These are phyloP conservation scores for Vulpes vulpes DNA, from an alignment of 2,113 vertebrate genomes.

Conservation along the genomic window DNA sequence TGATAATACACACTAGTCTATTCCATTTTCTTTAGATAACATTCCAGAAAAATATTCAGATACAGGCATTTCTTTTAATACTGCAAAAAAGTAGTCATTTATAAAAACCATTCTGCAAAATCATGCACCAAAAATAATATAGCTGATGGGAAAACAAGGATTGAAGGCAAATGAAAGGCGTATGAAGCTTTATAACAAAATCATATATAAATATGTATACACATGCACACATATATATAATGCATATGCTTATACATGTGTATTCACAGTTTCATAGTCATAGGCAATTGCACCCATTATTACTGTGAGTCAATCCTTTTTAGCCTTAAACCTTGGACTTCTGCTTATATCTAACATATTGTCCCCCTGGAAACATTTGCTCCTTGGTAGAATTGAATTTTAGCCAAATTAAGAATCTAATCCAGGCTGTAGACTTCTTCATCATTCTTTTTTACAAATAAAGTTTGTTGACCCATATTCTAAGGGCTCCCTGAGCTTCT, in stretches of 20 bases:
- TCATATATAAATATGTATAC: not conserved
- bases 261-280: not conserved
- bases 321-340: not conserved
- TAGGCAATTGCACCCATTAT: not conserved
- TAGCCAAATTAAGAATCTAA: not conserved
- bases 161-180: not conserved
- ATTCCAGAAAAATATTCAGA: not conserved
- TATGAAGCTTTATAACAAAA: not conserved
- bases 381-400: not conserved
- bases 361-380: not conserved
- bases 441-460: not conserved
- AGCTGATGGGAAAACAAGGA: not conserved
- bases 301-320: not conserved
- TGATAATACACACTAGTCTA: not conserved
- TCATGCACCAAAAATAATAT: not conserved
- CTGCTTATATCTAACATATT: not conserved
- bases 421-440: not conserved
- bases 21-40: not conserved
- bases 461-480: not conserved
- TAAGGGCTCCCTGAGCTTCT: not conserved
- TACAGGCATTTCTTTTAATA: not conserved
- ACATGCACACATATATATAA: not conserved
- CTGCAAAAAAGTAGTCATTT: not conserved
- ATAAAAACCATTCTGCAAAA: not conserved
- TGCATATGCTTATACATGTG: not conserved